Base-by-base conservation (phyloP, 2,888 invertebrate species). In the Nemapogon koenigi region DNA sequence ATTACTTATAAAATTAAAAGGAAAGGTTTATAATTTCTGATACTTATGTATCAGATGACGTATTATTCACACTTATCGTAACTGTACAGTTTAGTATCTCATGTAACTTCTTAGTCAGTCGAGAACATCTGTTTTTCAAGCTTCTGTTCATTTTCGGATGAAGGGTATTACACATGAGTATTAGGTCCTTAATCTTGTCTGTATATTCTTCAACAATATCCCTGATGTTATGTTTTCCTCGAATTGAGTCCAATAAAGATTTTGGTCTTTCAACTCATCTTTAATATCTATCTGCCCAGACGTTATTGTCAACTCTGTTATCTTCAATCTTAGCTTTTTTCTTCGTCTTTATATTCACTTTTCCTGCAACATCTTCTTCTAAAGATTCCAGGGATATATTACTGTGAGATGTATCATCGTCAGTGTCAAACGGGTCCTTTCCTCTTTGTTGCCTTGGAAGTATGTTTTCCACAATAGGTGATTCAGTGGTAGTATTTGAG, bases 191-290 rank as follows among this genome's bases (percentile, higher is more conserved):
- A 2, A 33, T 11, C 3, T 28, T 15, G 10, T 27, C 27, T 3
- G 35, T 35, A 8, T 35, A 18, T 18, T 28, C 30, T 19, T 39
- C 29, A 10, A 39, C 39, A 11, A 39, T 35, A 33, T 37, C 37
- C 38, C 38, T 39, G 17, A 44, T 32, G 29, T 43, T 42, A 35
- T 40, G 38, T 32, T 43, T 43, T 6, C 42, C 40, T 26, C 31
- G 33, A 4, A 30, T 16, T 14, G 36, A 38, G 33, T 45, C 42
- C 19, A 45, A 15, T 18, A 43, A 36, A n/a, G n/a, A n/a, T n/a
- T n/a, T n/a, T n/a, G n/a, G n/a, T n/a, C n/a, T n/a, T n/a, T n/a
- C n/a, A n/a, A n/a, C n/a, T n/a, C n/a, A n/a, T n/a, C n/a, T n/a
- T n/a, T n/a, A n/a, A n/a, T n/a, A n/a, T n/a, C n/a, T n/a, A n/a